Base-by-base conservation (phyloP, 2,888 invertebrate genomes). In the Girardia tigrina region DNA sequence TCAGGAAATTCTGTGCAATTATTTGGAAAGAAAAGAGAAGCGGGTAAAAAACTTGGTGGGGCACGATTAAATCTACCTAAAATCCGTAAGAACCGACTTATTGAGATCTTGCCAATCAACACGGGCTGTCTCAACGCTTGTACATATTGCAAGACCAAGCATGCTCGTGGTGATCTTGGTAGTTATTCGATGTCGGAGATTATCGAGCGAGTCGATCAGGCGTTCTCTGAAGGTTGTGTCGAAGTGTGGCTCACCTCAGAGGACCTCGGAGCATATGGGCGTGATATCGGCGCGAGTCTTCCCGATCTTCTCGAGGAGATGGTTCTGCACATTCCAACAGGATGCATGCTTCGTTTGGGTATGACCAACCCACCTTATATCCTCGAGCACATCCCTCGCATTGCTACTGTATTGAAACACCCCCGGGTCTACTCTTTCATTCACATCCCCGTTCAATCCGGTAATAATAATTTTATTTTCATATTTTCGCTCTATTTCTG, bases 321-420 rank as follows among this genome's bases (percentile, higher is more conserved):
- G n/a, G 90, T 95, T 0, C 88, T 90, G 72, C 84, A 84, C 16
- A 86, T 87, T 72, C 87, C 87, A 14, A 84, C 86, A 28, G 86
- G 86, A 42, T 86, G 86, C 77, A 85, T 85, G 84, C 80, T 84
- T 79, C 87, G 94, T 72, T 87, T 95, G 29, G 98, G 97, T 16
- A 98, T 97, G 93, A 97, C 95, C 73, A 97, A 97, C 86, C 97
- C 97, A 0, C 97, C 97, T 0, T 98, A 98, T 83, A 97, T 98
- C 77, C 85, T 95, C 76, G 94, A 97, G 80, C 93, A 97, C 83
- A 85, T 97, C 26, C 89, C 90, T 76, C 91, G 92, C 82, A 90
- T 97, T 75, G 89, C 92, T 0, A 88, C 89, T 81, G 90, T 95
- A 79, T 87, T 97, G 83, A 80, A 81, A 74, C 92, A 94, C 84